Base-by-base conservation (phyloP, 2,113 vertebrate genomes). In the Pavo muticus region DNA sequence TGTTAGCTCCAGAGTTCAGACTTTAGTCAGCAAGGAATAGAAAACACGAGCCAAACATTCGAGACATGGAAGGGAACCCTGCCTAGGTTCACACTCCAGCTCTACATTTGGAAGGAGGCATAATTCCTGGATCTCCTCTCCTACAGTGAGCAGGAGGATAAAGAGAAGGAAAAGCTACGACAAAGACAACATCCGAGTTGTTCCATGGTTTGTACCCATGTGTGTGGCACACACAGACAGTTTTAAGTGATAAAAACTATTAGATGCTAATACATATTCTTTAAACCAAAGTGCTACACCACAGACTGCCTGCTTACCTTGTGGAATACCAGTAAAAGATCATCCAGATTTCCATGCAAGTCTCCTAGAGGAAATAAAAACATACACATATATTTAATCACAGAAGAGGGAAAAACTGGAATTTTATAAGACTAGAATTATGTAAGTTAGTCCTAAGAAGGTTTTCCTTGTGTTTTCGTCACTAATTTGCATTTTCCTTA, bases 261-360 rank as follows among this genome's bases (percentile, higher is more conserved):
- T 56, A 82, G 24, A 71, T 8, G 14, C 21, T 64, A 67, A 63
- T 30, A 24, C 0, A 2, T 57, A 63, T 8, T 42, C 21, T 13
- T 14, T 47, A 94, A 94, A 50, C 82, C 18, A 63, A 97, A 96
- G 90, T 15, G 25, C 47, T 77, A 50, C 87, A 35, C 47, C 69
- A 92, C 6, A 21, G 82, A 79, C 29, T 86, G 77, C 74, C 15
- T 57, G 74, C 89, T 96, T 98, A 99, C 99, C 98, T 99, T 99
- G 91, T 99, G 99, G 97, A 99, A 99, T 97, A 99, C 99, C 81
- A 99, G 97, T 67, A 99, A 97, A 59, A 99, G 98, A 96, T 99
- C 99, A 97, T 99, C 99, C 32, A 99, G 97, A 48, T 98, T 98
- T 44, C 99, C 99, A 92, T 99, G 99, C 40, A 99, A 97, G 97